These are phyloP conservation scores for Minunthozetes semirufus DNA, from an alignment of 2,888 invertebrate species.

Conservation along the genomic window DNA sequence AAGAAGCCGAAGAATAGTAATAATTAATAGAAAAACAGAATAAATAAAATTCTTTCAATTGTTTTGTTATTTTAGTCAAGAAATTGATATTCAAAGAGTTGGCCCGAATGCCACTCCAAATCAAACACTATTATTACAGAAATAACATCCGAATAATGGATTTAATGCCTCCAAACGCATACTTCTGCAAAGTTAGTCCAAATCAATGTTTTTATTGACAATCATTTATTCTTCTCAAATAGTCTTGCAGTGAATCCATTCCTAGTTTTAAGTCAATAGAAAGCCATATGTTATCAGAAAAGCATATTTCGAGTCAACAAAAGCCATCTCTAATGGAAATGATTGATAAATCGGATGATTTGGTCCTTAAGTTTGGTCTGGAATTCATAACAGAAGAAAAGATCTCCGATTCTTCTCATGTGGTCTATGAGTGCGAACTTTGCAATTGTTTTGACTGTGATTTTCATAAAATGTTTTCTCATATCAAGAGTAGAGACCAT, in stretches of 20 bases:
- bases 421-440: constrained; percentile 22
- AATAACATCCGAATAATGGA: not conserved
- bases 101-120: not conserved
- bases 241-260: constrained; percentile 14
- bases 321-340: not conserved
- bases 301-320: not conserved
- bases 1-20: not conserved
- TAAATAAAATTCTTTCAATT: not conserved
- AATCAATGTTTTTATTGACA: not conserved
- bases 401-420: not conserved
- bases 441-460: constrained; percentile 17
- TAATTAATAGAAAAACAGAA: too few relatives aligned
- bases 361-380: not conserved
- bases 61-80: not conserved
- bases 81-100: not conserved
- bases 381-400: not conserved
- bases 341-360: not conserved
- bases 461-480: constrained; percentile 7
- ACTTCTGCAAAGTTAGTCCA: constrained; percentile 1
- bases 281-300: not conserved
- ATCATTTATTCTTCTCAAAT: not conserved
- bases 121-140: constrained; percentile 10
- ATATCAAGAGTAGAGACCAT: not conserved
- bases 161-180: not conserved
- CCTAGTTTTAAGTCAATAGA: not conserved